These are phyloP conservation scores for Ferrisia virgata DNA, from an alignment of 2,888 invertebrate species.

Conservation along the genomic window DNA sequence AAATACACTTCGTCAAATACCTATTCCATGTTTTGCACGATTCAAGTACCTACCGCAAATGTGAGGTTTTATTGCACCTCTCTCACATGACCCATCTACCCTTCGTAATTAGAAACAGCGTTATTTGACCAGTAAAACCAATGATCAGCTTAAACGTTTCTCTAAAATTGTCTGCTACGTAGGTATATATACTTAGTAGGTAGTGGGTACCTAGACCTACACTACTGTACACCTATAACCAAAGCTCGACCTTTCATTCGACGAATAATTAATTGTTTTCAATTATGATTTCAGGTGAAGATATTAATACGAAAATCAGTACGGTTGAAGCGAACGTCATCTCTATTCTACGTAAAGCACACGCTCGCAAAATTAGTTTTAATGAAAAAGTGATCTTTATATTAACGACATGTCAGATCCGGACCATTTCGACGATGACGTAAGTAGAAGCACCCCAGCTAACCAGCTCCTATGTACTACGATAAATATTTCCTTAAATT, in stretches of 20 bases:
- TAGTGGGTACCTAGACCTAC: no score
- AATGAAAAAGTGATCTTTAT: neutral
- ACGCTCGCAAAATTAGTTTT: neutral
- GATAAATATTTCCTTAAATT: no score
- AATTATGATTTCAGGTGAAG: neutral
- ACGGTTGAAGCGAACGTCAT: neutral
- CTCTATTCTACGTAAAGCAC: neutral
- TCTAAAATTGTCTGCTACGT: neutral
- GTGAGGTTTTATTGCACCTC: neutral
- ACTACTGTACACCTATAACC: neutral
- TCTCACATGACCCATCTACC: neutral
- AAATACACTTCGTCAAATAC: neutral
- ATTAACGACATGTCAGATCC: neutral
- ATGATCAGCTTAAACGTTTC: neutral
- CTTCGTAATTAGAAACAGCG: neutral
- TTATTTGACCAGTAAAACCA: neutral
- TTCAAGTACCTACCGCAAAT: neutral
- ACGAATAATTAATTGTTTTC: neutral
- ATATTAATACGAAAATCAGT: neutral
- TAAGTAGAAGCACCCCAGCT: no score
- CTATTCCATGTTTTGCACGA: neutral
- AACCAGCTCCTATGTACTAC: no score
- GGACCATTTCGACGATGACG: slow-evolving; percentile 23
- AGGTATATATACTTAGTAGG: no score
- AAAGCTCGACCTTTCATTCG: neutral